A percentile compares a stretch with the other conserved stretches of the same genome.
phyloP scores from a whole-genome alignment of 2,797 vertebrate species.

The Sphenopsis melanotis region DNA sequence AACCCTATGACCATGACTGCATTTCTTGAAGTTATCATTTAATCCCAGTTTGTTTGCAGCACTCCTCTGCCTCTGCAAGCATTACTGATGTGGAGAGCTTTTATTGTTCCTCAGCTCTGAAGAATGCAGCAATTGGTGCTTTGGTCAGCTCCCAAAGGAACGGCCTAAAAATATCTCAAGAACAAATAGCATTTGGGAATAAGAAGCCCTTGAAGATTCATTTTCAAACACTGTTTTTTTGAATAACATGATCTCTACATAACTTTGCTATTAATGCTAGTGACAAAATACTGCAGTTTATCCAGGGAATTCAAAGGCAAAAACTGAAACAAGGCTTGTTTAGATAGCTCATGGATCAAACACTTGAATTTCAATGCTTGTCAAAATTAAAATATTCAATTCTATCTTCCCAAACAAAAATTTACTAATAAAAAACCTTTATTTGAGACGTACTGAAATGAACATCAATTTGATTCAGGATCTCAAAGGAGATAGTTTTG shows the following conservation, averaged over 20 bases:
- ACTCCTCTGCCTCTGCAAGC: not conserved
- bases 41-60: not conserved
- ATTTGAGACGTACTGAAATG: not conserved
- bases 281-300: not conserved
- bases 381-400: not conserved
- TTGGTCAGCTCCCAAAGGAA: not conserved
- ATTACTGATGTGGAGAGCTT: not conserved
- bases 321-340: not conserved
- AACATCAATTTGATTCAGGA: not conserved
- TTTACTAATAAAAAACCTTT: not conserved
- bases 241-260: not conserved
- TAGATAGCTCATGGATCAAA: not conserved
- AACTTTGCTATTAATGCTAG: not conserved
- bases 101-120: not conserved
- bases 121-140: not conserved
- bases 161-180: constrained; percentile 23
- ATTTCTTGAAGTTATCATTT: not conserved
- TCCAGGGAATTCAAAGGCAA: not conserved
- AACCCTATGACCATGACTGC: accelerated
- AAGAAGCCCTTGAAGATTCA: not conserved
- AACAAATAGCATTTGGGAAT: not conserved
- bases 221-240: constrained; percentile 1
- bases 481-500: not conserved
- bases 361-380: not conserved
- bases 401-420: not conserved